Conservation (phyloP, 2,113 vertebrate species). For the Cyanoliseus patagonus region DNA sequence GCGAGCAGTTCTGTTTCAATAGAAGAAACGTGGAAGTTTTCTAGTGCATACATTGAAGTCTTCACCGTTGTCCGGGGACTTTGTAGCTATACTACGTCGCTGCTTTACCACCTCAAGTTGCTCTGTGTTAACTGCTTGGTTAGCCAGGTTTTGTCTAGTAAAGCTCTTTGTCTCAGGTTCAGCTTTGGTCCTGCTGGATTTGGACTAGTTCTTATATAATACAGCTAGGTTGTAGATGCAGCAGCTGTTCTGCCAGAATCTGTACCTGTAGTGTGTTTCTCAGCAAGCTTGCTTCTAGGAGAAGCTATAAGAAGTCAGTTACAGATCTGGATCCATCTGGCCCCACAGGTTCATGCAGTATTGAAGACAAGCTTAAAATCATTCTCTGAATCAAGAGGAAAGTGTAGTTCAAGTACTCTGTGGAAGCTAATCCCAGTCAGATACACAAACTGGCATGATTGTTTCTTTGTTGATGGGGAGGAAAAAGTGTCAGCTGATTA, state of each 20-base stretch:
- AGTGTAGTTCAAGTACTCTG: neutral
- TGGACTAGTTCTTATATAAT: neutral
- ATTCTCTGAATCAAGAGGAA: neutral
- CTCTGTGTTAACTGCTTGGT: neutral
- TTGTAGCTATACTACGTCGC: accelerated
- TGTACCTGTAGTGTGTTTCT: neutral
- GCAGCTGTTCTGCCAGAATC: neutral
- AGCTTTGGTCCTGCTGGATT: neutral
- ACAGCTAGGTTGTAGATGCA: neutral
- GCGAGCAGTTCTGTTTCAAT: neutral
- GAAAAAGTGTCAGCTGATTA: neutral
- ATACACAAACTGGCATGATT: neutral
- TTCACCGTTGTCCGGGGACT: neutral
- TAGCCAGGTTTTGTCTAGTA: neutral
- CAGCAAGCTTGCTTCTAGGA: neutral
- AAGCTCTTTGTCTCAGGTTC: neutral
- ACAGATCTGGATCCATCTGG: neutral
- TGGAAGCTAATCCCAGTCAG: neutral
- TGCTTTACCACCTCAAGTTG: neutral
- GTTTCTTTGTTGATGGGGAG: neutral
- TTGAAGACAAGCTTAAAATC: neutral
- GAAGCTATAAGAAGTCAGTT: neutral
- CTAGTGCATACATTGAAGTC: neutral
- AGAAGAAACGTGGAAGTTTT: neutral
- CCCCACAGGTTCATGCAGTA: accelerated